Conservation (phyloP, 2,113 vertebrate species). For the Piliocolobus tephrosceles region DNA sequence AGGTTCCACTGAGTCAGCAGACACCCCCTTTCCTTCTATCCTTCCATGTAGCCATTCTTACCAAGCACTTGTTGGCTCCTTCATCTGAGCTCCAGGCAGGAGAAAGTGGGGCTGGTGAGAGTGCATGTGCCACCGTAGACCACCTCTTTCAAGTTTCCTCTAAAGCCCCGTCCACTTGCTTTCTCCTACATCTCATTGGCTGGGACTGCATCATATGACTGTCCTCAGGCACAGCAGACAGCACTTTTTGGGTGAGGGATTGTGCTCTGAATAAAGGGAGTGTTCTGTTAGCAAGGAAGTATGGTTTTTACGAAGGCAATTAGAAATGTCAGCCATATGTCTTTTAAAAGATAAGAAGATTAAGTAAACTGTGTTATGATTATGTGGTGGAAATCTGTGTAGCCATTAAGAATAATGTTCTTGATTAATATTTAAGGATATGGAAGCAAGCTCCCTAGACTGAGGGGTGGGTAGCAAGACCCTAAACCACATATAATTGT, state of each 20-base stretch:
- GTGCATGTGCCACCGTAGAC: accelerated
- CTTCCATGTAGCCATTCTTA: neutral
- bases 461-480: neutral
- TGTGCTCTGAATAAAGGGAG: neutral
- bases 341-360: constrained; percentile 46
- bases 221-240: neutral
- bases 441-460: neutral
- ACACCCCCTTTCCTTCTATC: neutral
- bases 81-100: too few relatives aligned
- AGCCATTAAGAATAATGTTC: constrained; percentile 49
- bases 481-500: neutral
- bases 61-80: neutral
- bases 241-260: neutral
- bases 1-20: neutral
- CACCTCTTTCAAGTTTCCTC: neutral
- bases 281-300: neutral
- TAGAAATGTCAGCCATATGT: neutral
- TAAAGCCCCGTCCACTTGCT: neutral
- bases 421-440: constrained; percentile 64
- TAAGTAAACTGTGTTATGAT: constrained; percentile 7
- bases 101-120: too few relatives aligned
- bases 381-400: constrained; percentile 31
- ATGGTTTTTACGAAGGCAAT: neutral
- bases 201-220: neutral
- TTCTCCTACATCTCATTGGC: neutral